phyloP scores from a whole-genome alignment of 1,140 invertebrate species.

The Anastrepha ludens region DNA sequence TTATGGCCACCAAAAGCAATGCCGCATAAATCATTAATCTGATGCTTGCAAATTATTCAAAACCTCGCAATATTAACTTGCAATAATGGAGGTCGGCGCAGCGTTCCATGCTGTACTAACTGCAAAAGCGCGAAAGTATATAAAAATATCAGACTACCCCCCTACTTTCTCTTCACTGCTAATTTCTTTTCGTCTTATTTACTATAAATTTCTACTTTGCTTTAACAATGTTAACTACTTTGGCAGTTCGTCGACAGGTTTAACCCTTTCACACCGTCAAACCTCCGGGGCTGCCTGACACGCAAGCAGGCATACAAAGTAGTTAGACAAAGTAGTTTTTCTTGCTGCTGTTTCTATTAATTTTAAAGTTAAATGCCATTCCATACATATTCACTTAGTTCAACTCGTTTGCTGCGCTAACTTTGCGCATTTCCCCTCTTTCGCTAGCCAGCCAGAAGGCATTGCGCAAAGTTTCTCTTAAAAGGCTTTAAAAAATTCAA shows the following conservation, averaged over 20 bases:
- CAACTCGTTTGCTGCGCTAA: background rate
- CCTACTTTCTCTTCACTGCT: too few relatives aligned
- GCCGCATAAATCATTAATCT: too few relatives aligned
- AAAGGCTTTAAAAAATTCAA: constrained; percentile 30
- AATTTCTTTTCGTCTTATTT: too few relatives aligned
- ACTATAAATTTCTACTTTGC: background rate
- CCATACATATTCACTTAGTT: background rate
- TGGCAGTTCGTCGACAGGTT: constrained; percentile 24
- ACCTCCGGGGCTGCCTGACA: background rate
- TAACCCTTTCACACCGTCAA: background rate
- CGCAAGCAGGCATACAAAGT: background rate
- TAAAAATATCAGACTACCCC: too few relatives aligned
- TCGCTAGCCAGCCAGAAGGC: background rate
- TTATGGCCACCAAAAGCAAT: too few relatives aligned
- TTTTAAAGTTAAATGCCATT: constrained; percentile 25
- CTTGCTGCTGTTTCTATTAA: constrained; percentile 25
- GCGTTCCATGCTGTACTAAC: too few relatives aligned
- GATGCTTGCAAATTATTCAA: too few relatives aligned
- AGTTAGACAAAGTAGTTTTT: constrained; percentile 22
- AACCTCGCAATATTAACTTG: too few relatives aligned
- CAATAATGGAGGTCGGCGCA: too few relatives aligned
- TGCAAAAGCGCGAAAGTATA: too few relatives aligned
- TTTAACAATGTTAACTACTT: constrained; percentile 18
- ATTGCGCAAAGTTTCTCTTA: constrained; percentile 8
- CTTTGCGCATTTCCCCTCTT: background rate